These are phyloP conservation scores for Halichoerus grypus DNA, from an alignment of 2,113 vertebrate species.

Conservation along the genomic window DNA sequence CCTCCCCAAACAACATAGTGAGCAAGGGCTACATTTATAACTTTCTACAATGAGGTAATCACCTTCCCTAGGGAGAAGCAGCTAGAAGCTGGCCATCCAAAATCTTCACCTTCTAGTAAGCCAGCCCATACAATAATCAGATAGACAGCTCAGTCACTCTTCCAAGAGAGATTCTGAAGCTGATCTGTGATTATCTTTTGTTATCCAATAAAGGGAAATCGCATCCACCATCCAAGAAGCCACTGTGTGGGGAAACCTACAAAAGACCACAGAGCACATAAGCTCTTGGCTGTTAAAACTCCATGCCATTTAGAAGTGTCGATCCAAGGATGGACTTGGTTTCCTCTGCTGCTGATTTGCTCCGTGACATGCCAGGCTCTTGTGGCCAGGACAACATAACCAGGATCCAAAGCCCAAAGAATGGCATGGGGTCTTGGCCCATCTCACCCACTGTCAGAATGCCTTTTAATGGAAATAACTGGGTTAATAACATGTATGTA, in stretches of 20 bases:
- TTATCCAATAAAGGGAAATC: constrained; percentile 45
- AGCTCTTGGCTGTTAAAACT: constrained; percentile 34
- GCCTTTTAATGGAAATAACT: constrained; percentile 23
- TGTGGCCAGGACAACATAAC: not conserved
- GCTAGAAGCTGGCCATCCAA: constrained; percentile 13
- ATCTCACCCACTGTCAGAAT: not conserved
- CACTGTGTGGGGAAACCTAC: not conserved
- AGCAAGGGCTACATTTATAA: constrained; percentile 38
- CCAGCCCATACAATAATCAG: not conserved
- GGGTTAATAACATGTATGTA: not conserved
- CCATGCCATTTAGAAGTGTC: not conserved
- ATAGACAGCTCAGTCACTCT: not conserved
- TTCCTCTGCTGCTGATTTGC: not conserved
- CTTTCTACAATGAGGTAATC: constrained; percentile 43
- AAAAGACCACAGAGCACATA: not conserved
- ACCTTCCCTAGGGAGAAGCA: not conserved
- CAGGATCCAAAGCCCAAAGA: not conserved
- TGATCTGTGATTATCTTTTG: constrained; percentile 49
- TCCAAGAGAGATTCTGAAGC: constrained; percentile 47
- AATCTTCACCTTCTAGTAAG: constrained; percentile 24
- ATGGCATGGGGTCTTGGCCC: not conserved
- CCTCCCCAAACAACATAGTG: not conserved
- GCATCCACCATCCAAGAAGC: not conserved
- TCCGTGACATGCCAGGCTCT: not conserved
- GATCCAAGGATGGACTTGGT: not conserved